A percentile compares a stretch with the other conserved stretches of the same genome.
phyloP scores from a whole-genome alignment of 1,140 invertebrate genomes.

The Drosophila subpulchrella region DNA sequence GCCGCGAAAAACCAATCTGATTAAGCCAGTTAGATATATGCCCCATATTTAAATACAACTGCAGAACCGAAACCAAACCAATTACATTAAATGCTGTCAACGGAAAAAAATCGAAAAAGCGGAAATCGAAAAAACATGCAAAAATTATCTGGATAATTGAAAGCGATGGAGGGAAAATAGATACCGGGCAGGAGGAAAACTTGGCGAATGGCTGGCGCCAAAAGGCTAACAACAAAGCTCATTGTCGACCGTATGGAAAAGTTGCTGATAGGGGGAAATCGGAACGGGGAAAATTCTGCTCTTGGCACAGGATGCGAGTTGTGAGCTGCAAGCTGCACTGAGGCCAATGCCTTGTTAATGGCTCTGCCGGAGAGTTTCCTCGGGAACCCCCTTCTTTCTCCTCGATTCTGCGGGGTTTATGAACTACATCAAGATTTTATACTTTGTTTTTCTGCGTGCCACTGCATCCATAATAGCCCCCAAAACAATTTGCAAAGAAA shows the following conservation, averaged over 20 bases:
- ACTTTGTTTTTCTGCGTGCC: constrained; percentile 26
- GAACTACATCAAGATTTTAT: constrained; percentile 45
- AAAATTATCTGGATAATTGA: constrained; percentile 75
- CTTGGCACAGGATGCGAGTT: constrained; percentile 63
- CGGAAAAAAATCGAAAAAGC: constrained; percentile 39
- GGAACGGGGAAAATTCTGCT: constrained; percentile 26
- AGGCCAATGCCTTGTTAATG: constrained; percentile 77
- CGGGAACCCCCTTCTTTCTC: background rate
- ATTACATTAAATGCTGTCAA: constrained; percentile 71
- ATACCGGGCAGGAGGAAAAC: constrained; percentile 20
- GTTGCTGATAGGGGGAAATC: constrained; percentile 18
- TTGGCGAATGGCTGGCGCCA: constrained; percentile 67
- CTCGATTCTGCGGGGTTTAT: constrained; percentile 41
- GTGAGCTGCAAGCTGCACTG: constrained; percentile 44
- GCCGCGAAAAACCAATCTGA: constrained; percentile 73
- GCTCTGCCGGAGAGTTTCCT: constrained; percentile 42
- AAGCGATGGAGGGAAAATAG: constrained; percentile 45
- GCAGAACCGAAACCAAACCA: constrained; percentile 50
- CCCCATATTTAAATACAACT: constrained; percentile 31
- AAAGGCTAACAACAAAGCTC: constrained; percentile 62
- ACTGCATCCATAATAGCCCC: constrained; percentile 18
- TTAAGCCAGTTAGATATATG: constrained; percentile 54
- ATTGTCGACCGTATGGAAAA: constrained; percentile 45
- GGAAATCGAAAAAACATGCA: constrained; percentile 66
- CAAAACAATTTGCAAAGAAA: constrained; percentile 58